Evolutionary conservation across 2,113 vertebrate genomes (phyloP), one percentile per base, ranked within the genome.

Genomic region (Nothoprocta perdicaria): DNA sequence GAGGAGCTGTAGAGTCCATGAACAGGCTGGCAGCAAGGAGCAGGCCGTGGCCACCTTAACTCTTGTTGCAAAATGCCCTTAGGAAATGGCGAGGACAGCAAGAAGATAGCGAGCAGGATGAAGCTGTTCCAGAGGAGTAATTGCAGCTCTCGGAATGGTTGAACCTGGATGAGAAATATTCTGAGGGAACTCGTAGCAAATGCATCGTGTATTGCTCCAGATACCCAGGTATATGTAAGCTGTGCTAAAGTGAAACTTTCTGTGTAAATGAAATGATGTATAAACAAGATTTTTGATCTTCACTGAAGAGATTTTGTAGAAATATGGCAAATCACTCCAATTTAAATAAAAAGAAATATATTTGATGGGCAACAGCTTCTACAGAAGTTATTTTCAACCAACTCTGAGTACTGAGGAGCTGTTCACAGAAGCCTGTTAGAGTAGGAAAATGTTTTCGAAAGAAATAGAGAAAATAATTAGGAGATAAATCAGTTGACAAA

Each of bases 391-490:
- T 45, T 77, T 84, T 87, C 18, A 27, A 15, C 31, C 29, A 86
- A 31, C 40, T 52, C 4, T 18, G 41, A 52, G 23, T 31, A 3
- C 48, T 33, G 53, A 66, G 35, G 10, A 80, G 33, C 40, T 71
- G 46, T 57, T 66, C 26, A 16, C 6, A 45, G 31, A 63, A 80
- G 10, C 73, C 75, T 67, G 5, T 57, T 84, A 40, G 31, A 83
- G 16, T 33, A 61, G 29, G 27, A 86, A 79, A 40, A 77, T 79
- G 23, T 10, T 33, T 82, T 68, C 68, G 22, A 19, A 46, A 60
- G 73, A 79, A 74, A 69, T 48, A 75, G 27, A 67, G 16, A 73
- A 88, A 73, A 85, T 68, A 80, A 72, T 48, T 23, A 31, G 15
- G 41, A 65, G 41, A 67, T 12, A 66, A 45, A 21, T 19, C 41